Percentiles rank a stretch among this genome's conserved stretches.
Evolutionary conservation across 2,888 invertebrate species (phyloP).

Genomic region (Microctonus hyperodae): DNA sequence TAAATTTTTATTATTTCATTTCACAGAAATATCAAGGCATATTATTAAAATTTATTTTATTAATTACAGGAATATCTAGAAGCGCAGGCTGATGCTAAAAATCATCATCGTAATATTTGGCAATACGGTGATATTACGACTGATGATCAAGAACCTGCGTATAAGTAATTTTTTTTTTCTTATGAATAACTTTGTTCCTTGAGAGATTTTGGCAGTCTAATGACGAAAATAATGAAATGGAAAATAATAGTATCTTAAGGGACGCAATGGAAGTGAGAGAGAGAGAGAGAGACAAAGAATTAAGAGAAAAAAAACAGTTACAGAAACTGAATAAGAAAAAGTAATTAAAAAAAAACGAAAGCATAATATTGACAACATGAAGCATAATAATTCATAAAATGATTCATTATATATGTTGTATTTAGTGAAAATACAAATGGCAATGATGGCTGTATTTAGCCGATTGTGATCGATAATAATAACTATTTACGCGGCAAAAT

Average conservation of each 20-base stretch:
- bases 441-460: conserved; percentile 39
- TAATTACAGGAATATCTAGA: conserved; percentile 77
- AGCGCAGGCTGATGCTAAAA: conserved; percentile 87
- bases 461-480: conserved; percentile 27
- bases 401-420: conserved; percentile 45
- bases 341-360: conserved; percentile 39
- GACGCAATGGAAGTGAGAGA: conserved; percentile 6
- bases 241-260: conserved; percentile 20
- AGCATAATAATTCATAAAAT: conserved; percentile 46
- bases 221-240: too few relatives aligned
- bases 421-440: conserved; percentile 44
- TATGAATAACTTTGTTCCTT: conserved; percentile 20
- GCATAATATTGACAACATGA: conserved; percentile 48
- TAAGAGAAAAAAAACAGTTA: conserved; percentile 9
- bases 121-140: conserved; percentile 98
- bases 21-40: conserved; percentile 3
- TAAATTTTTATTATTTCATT: conserved; percentile 58
- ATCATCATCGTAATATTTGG: conserved; percentile 91
- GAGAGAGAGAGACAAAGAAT: neutral
- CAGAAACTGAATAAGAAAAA: conserved; percentile 1
- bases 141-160: conserved; percentile 68
- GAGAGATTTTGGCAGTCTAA: conserved; percentile 27
- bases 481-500: conserved; percentile 30
- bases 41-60: conserved; percentile 16
- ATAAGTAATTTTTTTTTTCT: conserved; percentile 23